Base-by-base conservation (phyloP, 1,140 invertebrate genomes). In the Bilobella aurantiaca region DNA sequence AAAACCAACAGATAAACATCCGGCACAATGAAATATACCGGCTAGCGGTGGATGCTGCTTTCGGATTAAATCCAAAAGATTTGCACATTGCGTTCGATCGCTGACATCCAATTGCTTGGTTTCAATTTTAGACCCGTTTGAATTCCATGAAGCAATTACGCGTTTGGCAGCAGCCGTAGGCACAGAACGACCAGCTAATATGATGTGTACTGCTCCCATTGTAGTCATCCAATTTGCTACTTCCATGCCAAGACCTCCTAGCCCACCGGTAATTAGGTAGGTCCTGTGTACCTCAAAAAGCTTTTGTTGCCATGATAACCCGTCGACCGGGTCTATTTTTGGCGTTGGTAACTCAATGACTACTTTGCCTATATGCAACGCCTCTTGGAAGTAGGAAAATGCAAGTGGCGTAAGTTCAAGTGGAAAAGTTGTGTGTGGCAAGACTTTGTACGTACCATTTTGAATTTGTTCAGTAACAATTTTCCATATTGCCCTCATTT, bases 181-280 rank as follows among this genome's bases (percentile, higher is more conserved):
- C n/a, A 57, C 32, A 37, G 21, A 63, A 42, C 68, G 27, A 0
- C 68, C 68, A 32, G 57, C 62, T 0, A 69, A 49, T 21, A 69
- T 58, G 18, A 69, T 23, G 57, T 61, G 18, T 31, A 27, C 59
- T 1, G 68, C 68, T 1, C 68, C 68, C 30, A 53, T 31, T 3
- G 46, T 21, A 8, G 58, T 42, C 68, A 69, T 64, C 30, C 61
- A 67, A 49, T 69, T 64, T 0, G 61, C 31, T 1, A 69, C 65
- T 31, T 67, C 62, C 2, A 69, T 31, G 1, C 68, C 68, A 1
- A 69, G 32, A 1, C 68, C 68, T 18, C 62, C 68, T 46, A 65
- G 31, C 5, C 63, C 63, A 1, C 63, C 63, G 1, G 63, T 65
- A 18, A 65, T 65, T 23, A 65, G 30, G 25, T 65, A 65, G 1